Percentiles rank a stretch among this genome's conserved stretches.
These are phyloP conservation scores for Hyphantria cunea DNA, from an alignment of 1,140 invertebrate species.

Conservation along the genomic window DNA sequence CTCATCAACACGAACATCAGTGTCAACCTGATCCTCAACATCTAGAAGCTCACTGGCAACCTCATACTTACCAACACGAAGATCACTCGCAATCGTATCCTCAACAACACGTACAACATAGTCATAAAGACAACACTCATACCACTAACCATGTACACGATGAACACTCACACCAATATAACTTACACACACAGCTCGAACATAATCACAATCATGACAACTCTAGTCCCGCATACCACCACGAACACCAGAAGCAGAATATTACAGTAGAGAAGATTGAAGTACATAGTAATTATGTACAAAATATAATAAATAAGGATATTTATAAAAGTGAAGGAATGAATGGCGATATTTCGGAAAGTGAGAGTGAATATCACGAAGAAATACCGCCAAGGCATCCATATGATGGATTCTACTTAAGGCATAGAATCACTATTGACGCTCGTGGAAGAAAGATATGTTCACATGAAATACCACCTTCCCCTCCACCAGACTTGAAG, in stretches of 20 bases:
- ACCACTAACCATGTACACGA: conserved; percentile 4
- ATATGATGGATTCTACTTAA: conserved; percentile 78
- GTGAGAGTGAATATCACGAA: conserved; percentile 55
- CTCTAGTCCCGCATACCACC: too few relatives aligned
- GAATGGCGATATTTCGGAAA: conserved; percentile 54
- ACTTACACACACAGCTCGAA: conserved; percentile 1
- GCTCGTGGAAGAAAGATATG: conserved; percentile 71
- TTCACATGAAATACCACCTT: conserved; percentile 68
- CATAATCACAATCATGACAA: conserved; percentile 1
- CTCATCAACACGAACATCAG: conserved; percentile 1
- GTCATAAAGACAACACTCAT: conserved; percentile 16
- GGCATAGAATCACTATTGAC: conserved; percentile 69
- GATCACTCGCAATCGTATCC: background rate
- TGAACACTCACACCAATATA: conserved; percentile 19
- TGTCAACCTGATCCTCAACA: background rate
- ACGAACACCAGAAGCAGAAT: too few relatives aligned
- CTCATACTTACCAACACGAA: conserved; percentile 3
- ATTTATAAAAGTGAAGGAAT: conserved; percentile 26
- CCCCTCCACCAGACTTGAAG: conserved; percentile 44
- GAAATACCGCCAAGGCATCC: conserved; percentile 74
- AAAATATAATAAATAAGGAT: background rate
- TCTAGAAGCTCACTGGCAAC: conserved; percentile 24
- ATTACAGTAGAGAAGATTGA: background rate
- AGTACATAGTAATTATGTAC: background rate
- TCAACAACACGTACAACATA: conserved; percentile 24